Base-by-base conservation (phyloP, 2,797 vertebrate genomes). In the Microctenopoma lineatum region DNA sequence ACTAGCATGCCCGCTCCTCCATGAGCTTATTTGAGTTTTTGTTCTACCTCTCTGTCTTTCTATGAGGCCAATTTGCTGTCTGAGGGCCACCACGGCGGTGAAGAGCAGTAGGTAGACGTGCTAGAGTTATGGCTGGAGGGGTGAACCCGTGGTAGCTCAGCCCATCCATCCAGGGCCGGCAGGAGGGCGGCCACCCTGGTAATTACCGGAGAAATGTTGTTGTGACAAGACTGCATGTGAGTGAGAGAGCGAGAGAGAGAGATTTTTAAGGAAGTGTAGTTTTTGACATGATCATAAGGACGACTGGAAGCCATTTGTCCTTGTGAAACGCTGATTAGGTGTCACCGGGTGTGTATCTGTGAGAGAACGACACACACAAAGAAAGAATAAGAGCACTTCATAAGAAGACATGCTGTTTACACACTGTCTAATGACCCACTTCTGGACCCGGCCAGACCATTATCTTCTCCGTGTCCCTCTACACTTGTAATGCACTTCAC, bases 171-270 rank as follows among this genome's bases (percentile, higher is more conserved):
- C 85, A 81, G 75, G 83, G 87, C 77, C 84, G 88, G 91, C 89
- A 90, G 90, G 88, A 90, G 89, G 89, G 89, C 79, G 81, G 84
- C 88, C 86, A 87, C 90, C 89, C 58, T 88, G 89, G 91, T 95
- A 93, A 95, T 94, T 95, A 92, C 94, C 90, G 87, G 86, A 86
- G 92, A 94, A 92, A 89, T 92, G 89, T 85, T 93, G 65, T 93
- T 95, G 93, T 93, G 91, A 93, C 91, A 94, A 89, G 87, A 83
- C 27, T 42, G 63, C 13, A 50, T 56, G 75, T 50, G 77, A 70
- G 75, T 63, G 75, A 76, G 70, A 66, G 64, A 70, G 59, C 67
- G 52, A 65, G 61, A 65, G 50, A 21, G 79, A 77, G 75, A 63
- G 61, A 84, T 91, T 94, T 89, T 93, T 91, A 88, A 77, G 75